These are phyloP conservation scores for Atrina japonica DNA, from an alignment of 2,888 invertebrate genomes.

Conservation along the genomic window DNA sequence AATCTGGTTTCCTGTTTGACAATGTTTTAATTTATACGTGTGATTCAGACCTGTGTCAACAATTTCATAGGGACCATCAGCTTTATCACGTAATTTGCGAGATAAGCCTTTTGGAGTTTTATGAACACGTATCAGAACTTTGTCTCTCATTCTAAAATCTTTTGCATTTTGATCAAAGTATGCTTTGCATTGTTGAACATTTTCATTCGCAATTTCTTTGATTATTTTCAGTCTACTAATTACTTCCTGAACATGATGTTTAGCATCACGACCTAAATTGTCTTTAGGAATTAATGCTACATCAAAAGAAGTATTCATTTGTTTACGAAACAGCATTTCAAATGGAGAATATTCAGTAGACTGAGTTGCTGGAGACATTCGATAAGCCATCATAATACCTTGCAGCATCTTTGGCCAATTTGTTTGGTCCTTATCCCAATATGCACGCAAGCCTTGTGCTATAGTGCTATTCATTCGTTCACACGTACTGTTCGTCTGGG, in stretches of 20 bases:
- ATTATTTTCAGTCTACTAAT: neutral
- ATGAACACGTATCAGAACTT: constrained; percentile 5
- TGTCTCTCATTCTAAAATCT: constrained; percentile 7
- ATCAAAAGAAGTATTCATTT: constrained; percentile 25
- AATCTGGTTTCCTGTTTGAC: too few species aligned
- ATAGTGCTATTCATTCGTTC: constrained; percentile 45
- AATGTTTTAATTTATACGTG: constrained; percentile 18
- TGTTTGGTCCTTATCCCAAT: constrained; percentile 43
- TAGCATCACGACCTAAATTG: neutral
- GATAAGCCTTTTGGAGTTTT: constrained; percentile 5
- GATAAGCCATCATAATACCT: constrained; percentile 50
- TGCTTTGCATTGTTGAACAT: constrained; percentile 2
- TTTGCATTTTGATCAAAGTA: constrained; percentile 6
- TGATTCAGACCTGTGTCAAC: constrained; percentile 7
- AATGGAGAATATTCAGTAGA: constrained; percentile 28
- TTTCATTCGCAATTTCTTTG: neutral
- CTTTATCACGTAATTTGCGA: constrained; percentile 13
- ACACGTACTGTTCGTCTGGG: constrained; percentile 41
- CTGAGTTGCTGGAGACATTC: constrained; percentile 31
- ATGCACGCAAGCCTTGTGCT: constrained; percentile 45
- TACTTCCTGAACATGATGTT: constrained; percentile 1
- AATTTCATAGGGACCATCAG: constrained; percentile 5
- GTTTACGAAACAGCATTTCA: constrained; percentile 20
- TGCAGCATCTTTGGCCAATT: constrained; percentile 46
- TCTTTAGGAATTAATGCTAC: constrained; percentile 13